These are phyloP conservation scores for Symphodus melops DNA, from an alignment of 2,113 vertebrate genomes.

Conservation along the genomic window DNA sequence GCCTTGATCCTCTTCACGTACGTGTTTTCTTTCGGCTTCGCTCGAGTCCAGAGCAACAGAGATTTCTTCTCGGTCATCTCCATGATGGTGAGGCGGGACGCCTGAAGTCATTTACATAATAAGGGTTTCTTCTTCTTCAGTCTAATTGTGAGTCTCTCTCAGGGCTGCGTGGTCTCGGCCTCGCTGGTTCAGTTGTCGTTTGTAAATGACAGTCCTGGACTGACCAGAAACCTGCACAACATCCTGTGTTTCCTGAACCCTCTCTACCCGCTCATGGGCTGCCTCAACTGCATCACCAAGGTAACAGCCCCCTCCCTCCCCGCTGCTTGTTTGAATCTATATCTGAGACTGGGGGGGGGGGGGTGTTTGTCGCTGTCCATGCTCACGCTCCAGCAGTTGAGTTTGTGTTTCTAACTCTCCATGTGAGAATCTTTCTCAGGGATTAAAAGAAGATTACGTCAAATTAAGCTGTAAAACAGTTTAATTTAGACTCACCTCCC, in stretches of 20 bases:
- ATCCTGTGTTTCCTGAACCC: slow-evolving; percentile 90
- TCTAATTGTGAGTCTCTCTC: not conserved
- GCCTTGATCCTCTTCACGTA: slow-evolving; percentile 95
- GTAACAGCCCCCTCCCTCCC: slow-evolving; percentile 66
- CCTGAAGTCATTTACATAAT: not conserved
- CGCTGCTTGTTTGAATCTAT: too few species aligned
- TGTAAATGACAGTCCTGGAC: slow-evolving; percentile 80
- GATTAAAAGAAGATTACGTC: too few species aligned
- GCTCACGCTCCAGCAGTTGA: too few species aligned
- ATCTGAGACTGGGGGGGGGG: too few species aligned
- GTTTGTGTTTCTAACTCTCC: too few species aligned
- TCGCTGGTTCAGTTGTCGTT: slow-evolving; percentile 83
- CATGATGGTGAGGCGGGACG: slow-evolving; percentile 90
- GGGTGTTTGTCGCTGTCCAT: too few species aligned
- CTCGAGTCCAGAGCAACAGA: slow-evolving; percentile 91
- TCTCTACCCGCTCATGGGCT: slow-evolving; percentile 94
- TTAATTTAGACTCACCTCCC: too few species aligned
- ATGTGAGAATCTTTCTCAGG: too few species aligned
- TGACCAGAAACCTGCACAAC: slow-evolving; percentile 86
- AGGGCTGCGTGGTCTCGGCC: slow-evolving; percentile 85
- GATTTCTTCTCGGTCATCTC: slow-evolving; percentile 95
- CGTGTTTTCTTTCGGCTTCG: slow-evolving; percentile 91
- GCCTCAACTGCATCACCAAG: slow-evolving; percentile 93
- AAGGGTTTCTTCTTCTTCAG: not conserved
- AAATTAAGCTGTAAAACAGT: too few species aligned